These are phyloP conservation scores for Acanthurus tractus DNA, from an alignment of 2,797 vertebrate species.

Conservation along the genomic window DNA sequence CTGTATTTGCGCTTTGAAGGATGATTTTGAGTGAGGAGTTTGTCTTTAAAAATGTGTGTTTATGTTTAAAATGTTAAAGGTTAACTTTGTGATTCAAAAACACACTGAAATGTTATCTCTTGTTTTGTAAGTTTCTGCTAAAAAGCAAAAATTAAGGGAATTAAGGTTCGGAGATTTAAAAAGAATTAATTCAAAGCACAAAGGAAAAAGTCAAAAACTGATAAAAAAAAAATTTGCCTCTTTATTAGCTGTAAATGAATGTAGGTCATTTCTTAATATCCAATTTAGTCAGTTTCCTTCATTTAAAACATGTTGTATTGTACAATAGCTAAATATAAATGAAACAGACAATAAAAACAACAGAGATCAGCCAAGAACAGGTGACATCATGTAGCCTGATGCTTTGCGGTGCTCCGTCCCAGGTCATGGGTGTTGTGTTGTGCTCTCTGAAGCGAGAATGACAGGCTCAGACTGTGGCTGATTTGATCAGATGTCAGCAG, in stretches of 20 bases:
- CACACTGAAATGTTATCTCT: background rate
- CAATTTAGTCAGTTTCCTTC: conserved; percentile 12
- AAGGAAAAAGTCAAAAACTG: background rate
- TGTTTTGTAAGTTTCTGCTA: background rate
- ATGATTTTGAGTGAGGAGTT: conserved; percentile 39
- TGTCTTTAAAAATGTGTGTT: conserved; percentile 5
- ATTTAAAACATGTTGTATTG: conserved; percentile 2
- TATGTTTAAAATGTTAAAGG: conserved; percentile 14
- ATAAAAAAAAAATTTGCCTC: background rate
- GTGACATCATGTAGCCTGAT: conserved; percentile 40
- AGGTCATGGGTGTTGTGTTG: conserved; percentile 63
- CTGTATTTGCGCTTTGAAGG: conserved; percentile 34
- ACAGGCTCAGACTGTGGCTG: conserved; percentile 74
- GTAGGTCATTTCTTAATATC: background rate
- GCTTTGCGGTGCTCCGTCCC: conserved; percentile 36
- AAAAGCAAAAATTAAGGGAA: background rate
- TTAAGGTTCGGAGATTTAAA: background rate
- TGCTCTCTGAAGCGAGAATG: conserved; percentile 74
- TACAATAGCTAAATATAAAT: background rate
- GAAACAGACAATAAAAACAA: background rate
- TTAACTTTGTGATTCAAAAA: conserved; percentile 3
- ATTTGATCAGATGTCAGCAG: conserved; percentile 83
- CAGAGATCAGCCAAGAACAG: conserved; percentile 37
- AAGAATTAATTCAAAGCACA: background rate
- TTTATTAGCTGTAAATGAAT: background rate